Conservation (phyloP, 2,113 vertebrate genomes). For the Myrmophylax atrothorax region DNA sequence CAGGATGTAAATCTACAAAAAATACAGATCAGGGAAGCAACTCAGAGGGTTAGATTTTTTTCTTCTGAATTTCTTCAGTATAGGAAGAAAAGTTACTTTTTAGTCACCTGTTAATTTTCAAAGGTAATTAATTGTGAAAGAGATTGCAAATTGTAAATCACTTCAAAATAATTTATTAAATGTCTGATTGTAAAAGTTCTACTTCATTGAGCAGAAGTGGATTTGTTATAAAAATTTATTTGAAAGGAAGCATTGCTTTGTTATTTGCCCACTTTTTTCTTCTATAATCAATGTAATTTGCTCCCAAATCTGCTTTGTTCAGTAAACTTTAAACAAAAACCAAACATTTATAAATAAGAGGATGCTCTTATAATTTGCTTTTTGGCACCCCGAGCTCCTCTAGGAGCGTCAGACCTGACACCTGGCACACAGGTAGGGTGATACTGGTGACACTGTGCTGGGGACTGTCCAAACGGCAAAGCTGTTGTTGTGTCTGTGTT, state of each 20-base stretch:
- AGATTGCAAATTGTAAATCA: accelerated
- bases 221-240: neutral
- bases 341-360: neutral
- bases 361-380: neutral
- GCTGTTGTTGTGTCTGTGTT: neutral
- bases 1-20: neutral
- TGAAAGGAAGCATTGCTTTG: neutral
- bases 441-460: neutral
- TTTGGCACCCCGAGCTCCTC: neutral
- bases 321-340: neutral
- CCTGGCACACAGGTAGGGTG: neutral
- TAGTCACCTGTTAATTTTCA: neutral
- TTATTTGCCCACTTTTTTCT: neutral
- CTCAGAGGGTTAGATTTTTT: neutral
- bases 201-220: neutral
- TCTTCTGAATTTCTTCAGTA: neutral
- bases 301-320: neutral
- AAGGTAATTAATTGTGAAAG: neutral
- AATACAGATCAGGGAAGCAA: neutral
- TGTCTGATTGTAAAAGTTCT: neutral
- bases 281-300: neutral
- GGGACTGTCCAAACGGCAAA: neutral
- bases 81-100: neutral
- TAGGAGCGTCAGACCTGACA: neutral
- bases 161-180: neutral